Evolutionary conservation across 2,797 vertebrate genomes (phyloP).

Genomic region (Tapera naevia): DNA sequence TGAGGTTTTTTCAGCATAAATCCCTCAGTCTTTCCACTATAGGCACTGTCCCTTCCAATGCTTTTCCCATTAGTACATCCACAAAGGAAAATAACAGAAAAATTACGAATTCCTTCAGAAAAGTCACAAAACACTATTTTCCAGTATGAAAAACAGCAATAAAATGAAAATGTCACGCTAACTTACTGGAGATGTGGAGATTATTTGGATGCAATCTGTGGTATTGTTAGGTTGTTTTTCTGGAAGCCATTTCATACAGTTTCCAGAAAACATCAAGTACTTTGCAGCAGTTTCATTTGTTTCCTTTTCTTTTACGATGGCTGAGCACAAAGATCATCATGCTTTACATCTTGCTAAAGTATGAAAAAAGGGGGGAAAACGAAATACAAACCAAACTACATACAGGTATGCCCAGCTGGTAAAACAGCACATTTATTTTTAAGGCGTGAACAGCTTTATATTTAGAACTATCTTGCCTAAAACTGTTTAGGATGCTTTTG

Average conservation of each 20-base stretch:
- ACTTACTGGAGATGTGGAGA: not conserved
- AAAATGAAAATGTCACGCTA: not conserved
- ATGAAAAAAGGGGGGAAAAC: not conserved
- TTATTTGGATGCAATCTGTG: not conserved
- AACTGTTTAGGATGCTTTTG: not conserved
- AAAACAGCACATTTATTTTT: not conserved
- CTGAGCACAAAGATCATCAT: not conserved
- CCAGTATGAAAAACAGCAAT: not conserved
- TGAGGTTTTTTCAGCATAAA: not conserved
- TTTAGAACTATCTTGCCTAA: not conserved
- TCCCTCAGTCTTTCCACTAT: not conserved
- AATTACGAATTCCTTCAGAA: constrained; percentile 30
- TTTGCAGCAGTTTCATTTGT: not conserved
- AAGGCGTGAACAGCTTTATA: not conserved
- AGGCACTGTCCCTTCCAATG: not conserved
- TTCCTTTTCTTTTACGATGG: not conserved
- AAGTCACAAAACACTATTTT: not conserved
- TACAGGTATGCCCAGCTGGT: not conserved
- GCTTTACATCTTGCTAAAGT: not conserved
- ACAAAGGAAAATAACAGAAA: not conserved
- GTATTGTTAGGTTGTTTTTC: not conserved
- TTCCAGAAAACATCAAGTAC: not conserved
- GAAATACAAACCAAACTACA: not conserved
- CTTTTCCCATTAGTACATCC: not conserved
- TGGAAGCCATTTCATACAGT: not conserved